Base-by-base conservation (phyloP, 2,113 vertebrate species). In the Albula glossodonta region DNA sequence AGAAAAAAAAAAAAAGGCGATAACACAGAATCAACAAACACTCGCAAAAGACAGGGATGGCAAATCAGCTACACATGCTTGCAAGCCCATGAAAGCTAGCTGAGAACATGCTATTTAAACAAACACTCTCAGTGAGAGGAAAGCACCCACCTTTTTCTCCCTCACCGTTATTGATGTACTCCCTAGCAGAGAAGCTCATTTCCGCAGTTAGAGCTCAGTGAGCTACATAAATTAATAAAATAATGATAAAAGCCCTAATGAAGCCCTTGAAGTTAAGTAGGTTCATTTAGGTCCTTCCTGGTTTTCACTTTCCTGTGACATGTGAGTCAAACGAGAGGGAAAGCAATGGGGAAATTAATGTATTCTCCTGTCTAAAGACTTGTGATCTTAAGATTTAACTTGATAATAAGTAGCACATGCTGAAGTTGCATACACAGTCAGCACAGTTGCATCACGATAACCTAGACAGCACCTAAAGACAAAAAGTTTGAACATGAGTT, bases 1-100 rank as follows among this genome's bases (percentile, higher is more conserved):
- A 41, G 31, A 41, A 41, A 93, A 92, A 90, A 92, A 89, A 93
- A 92, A 93, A 92, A 85, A 82, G 85, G 90, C 94, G 92, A 95
- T 94, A 92, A 94, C 94, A 93, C 91, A 80, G 86, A 90, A 93
- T 93, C 91, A 92, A 91, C 91, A 93, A 91, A 91, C 89, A 90
- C 90, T 90, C 85, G 82, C 89, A 81, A 41, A 41, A 90, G 90
- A 88, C 84, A 77, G 89, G 88, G 90, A 87, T 86, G 15, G 87
- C 60, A 89, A 88, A 91, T 90, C 84, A 66, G 31, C 81, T 85
- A 85, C 90, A 93, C 31, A 92, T 87, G 89, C 88, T 81, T 88
- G 84, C 82, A 52, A 84, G 87, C 80, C 87, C 89, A 93, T 91
- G 92, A 92, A 91, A 92, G 91, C 89, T 92, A 90, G 88, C 87